phyloP scores from a whole-genome alignment of 1,140 invertebrate species.

The Protaetia brevitarsis region DNA sequence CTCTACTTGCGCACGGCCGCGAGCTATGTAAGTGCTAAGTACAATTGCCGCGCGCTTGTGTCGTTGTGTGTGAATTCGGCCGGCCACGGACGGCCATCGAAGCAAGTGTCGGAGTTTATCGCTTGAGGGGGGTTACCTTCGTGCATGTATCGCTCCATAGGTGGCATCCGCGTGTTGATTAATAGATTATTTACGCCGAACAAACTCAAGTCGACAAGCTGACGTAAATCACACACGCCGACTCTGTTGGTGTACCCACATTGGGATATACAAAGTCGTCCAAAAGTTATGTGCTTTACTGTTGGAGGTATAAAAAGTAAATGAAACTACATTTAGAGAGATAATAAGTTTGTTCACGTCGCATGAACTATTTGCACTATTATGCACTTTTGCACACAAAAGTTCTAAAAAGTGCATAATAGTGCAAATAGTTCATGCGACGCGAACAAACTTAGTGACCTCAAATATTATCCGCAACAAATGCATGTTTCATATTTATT shows the following conservation, averaged over 20 bases:
- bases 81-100: background rate
- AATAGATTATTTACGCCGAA: slow-evolving; percentile 8
- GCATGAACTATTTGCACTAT: too few relatives aligned
- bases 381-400: too few relatives aligned
- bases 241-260: background rate
- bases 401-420: too few relatives aligned
- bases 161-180: slow-evolving; percentile 12
- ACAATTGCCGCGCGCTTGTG: background rate
- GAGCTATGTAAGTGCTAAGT: too few relatives aligned
- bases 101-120: slow-evolving; percentile 3
- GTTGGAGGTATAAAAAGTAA: too few relatives aligned
- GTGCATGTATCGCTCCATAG: slow-evolving; percentile 10
- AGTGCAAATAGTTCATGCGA: too few relatives aligned
- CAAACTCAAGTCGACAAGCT: background rate
- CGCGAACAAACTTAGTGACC: too few relatives aligned
- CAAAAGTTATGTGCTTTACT: background rate
- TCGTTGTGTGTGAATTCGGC: background rate
- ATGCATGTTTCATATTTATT: too few relatives aligned
- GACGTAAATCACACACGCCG: background rate
- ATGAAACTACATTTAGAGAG: too few relatives aligned
- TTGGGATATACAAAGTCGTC: background rate
- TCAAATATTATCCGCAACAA: too few relatives aligned
- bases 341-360: too few relatives aligned
- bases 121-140: slow-evolving; percentile 1
- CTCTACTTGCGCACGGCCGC: background rate